A percentile compares a stretch with the other conserved stretches of the same genome.
Conservation (phyloP, 64 coral and sea anemone species). For the Hydrozoanthus tunicans region DNA sequence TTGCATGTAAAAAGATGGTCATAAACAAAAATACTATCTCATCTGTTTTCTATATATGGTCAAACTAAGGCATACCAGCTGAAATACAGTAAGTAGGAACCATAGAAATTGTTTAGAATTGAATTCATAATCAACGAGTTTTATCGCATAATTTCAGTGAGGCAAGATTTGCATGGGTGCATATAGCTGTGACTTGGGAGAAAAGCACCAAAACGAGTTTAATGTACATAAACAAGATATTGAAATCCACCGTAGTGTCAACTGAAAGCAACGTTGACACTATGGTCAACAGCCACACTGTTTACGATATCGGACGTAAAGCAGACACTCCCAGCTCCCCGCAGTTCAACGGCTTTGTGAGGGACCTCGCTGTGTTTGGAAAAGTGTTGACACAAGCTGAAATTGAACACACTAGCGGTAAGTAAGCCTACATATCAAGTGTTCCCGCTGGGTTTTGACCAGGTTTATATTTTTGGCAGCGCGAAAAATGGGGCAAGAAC, state of each 20-base stretch:
- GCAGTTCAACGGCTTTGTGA: neutral
- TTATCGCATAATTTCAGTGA: no score
- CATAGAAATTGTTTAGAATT: no score
- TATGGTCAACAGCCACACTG: neutral
- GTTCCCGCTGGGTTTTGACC: no score
- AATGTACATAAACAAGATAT: neutral
- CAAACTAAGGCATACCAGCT: no score
- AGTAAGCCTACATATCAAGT: neutral
- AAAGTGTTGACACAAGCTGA: slow-evolving; percentile 9
- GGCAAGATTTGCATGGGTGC: neutral
- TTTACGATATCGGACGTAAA: slow-evolving; percentile 13
- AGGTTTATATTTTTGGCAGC: no score
- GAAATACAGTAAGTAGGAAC: no score
- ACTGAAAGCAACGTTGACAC: neutral
- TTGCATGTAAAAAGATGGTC: no score
- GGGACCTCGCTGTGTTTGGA: slow-evolving; percentile 22
- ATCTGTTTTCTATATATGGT: no score
- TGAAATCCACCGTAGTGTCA: neutral
- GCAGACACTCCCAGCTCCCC: neutral
- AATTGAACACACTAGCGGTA: neutral
- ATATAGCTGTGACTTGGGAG: neutral
- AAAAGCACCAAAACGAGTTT: neutral
- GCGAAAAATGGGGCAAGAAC: no score
- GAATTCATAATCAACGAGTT: no score
- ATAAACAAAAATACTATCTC: no score